phyloP scores from a whole-genome alignment of 2,113 vertebrate species.

The Alexandromys fortis region DNA sequence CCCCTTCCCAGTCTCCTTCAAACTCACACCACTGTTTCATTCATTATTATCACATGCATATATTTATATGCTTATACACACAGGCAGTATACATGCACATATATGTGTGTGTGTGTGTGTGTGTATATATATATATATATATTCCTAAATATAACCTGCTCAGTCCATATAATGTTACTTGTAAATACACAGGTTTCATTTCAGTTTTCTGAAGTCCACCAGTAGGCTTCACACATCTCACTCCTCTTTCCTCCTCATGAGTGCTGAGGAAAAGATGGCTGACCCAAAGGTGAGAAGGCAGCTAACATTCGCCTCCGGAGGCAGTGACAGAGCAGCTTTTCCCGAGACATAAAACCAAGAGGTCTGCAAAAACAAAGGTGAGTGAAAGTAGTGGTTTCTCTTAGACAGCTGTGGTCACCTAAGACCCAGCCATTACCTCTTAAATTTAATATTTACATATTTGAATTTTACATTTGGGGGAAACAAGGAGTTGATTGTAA shows the following conservation, averaged over 20 bases:
- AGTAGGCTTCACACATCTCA: neutral
- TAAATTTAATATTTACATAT: neutral
- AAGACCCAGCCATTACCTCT: neutral
- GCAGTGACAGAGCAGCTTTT: neutral
- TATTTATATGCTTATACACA: neutral
- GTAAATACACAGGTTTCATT: neutral
- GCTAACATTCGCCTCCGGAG: neutral
- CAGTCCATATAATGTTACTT: neutral
- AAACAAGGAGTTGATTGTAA: constrained; percentile 8
- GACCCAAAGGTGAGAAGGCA: neutral
- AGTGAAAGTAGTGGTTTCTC: neutral
- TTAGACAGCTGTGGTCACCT: neutral
- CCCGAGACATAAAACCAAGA: neutral
- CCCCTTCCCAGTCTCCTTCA: neutral
- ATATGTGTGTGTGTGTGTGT: no score
- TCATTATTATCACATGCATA: neutral
- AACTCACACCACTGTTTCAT: neutral
- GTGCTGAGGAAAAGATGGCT: neutral
- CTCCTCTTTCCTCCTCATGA: neutral
- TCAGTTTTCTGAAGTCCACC: neutral
- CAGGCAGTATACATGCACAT: neutral
- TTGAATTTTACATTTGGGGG: neutral
- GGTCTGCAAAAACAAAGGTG: neutral
- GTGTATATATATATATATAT: neutral
- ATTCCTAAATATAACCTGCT: neutral